Conservation (phyloP, 2,888 invertebrate genomes). For the Nomada goodeniana region DNA sequence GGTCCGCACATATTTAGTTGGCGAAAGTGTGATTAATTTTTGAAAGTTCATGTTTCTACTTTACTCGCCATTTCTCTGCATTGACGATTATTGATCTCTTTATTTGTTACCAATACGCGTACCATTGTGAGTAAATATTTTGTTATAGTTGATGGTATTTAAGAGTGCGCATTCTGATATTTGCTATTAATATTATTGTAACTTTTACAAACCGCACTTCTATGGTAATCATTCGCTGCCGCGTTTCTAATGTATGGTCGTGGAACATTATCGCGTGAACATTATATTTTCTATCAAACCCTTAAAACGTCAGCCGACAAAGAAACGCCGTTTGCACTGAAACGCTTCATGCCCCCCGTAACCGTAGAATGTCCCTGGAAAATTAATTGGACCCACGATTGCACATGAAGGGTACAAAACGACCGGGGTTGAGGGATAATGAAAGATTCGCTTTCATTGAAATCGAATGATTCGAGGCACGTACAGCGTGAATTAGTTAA, state of each 20-base stretch:
- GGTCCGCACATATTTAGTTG: background rate
- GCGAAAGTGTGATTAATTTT: background rate
- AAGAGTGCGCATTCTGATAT: too few relatives aligned
- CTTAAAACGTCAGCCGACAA: background rate
- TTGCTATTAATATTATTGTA: too few relatives aligned
- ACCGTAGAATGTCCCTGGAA: background rate
- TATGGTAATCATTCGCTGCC: too few relatives aligned
- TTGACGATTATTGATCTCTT: too few relatives aligned
- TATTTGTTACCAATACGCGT: too few relatives aligned
- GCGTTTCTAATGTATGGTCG: too few relatives aligned
- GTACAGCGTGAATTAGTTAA: constrained; percentile 28
- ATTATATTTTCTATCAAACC: background rate
- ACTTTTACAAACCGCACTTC: too few relatives aligned
- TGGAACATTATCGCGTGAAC: too few relatives aligned
- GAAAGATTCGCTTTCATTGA: constrained; percentile 15
- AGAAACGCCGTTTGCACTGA: background rate
- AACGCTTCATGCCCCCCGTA: background rate
- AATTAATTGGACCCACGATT: background rate
- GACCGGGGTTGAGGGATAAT: background rate
- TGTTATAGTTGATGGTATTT: too few relatives aligned
- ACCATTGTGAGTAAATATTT: too few relatives aligned
- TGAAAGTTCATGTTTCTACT: too few relatives aligned
- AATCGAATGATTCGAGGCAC: background rate
- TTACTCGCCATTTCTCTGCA: too few relatives aligned
- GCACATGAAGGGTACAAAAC: background rate